A percentile compares a stretch with the other conserved stretches of the same genome.
Conservation (phyloP, 2,888 invertebrate species). For the Protula sp. region DNA sequence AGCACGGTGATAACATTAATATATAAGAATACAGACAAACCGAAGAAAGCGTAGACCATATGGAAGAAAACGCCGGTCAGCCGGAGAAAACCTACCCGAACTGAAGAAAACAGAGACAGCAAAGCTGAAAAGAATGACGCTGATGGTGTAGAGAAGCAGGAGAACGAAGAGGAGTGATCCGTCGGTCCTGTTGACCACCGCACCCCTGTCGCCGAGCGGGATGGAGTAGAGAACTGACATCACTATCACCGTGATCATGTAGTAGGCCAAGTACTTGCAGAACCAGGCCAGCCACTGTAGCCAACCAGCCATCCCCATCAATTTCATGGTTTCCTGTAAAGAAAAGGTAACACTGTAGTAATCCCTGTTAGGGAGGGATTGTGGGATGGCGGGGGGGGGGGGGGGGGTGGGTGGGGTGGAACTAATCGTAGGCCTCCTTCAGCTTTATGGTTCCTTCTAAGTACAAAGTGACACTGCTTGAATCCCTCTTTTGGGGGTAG, state of each 20-base stretch:
- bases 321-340: conserved; percentile 89
- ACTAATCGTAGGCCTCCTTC: too few relatives aligned
- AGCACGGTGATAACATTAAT: too few relatives aligned
- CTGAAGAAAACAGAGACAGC: conserved; percentile 75
- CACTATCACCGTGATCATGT: conserved; percentile 61
- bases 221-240: conserved; percentile 50
- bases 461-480: too few relatives aligned
- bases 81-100: conserved; percentile 63
- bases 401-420: too few relatives aligned
- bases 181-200: conserved; percentile 66
- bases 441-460: too few relatives aligned
- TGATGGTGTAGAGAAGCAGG: conserved; percentile 66
- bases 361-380: too few relatives aligned
- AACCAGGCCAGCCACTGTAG: conserved; percentile 85
- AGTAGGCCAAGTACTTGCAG: conserved; percentile 67
- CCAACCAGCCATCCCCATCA: conserved; percentile 81
- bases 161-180: conserved; percentile 67
- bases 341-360: too few relatives aligned
- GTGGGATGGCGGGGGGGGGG: too few relatives aligned
- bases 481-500: too few relatives aligned
- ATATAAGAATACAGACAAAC: too few relatives aligned
- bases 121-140: conserved; percentile 72
- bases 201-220: conserved; percentile 23
- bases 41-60: too few relatives aligned
- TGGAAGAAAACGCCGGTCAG: too few relatives aligned